phyloP scores from a whole-genome alignment of 2,113 vertebrate species.

The Ammodytes marinus region DNA sequence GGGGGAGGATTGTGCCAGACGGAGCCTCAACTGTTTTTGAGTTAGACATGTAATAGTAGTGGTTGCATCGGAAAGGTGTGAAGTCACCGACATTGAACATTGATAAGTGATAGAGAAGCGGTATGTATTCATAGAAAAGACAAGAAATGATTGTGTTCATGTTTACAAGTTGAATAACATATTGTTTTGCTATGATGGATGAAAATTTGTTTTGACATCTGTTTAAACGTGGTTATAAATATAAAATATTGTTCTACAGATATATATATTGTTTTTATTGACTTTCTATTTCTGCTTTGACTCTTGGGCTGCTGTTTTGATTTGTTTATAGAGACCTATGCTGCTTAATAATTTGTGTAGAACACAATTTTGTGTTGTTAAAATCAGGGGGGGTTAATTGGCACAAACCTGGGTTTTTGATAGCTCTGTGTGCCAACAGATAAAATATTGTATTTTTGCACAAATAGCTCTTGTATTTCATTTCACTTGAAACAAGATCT shows the following conservation, averaged over 20 bases:
- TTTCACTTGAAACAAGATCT: conserved; percentile 5
- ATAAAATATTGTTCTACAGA: background rate
- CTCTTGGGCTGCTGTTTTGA: background rate
- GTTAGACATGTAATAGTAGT: background rate
- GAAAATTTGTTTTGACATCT: background rate
- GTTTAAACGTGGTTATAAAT: background rate
- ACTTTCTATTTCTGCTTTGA: background rate
- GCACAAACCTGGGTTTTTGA: conserved; percentile 10
- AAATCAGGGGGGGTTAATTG: conserved; percentile 1
- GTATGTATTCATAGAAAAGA: background rate
- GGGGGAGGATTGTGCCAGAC: conserved; percentile 36
- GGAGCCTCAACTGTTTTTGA: conserved; percentile 46
- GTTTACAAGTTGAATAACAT: background rate
- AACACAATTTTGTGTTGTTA: background rate
- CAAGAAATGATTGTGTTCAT: background rate
- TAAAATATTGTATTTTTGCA: background rate
- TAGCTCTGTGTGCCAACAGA: background rate
- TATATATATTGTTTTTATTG: background rate
- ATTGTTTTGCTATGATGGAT: background rate
- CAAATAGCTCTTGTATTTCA: background rate
- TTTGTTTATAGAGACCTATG: too few species aligned
- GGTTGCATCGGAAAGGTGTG: background rate
- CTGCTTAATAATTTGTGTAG: background rate
- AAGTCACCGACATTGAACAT: background rate
- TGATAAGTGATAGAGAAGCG: background rate